Evolutionary conservation across 2,888 invertebrate genomes (phyloP).

Genomic region (Sarcophaga rosellei): DNA sequence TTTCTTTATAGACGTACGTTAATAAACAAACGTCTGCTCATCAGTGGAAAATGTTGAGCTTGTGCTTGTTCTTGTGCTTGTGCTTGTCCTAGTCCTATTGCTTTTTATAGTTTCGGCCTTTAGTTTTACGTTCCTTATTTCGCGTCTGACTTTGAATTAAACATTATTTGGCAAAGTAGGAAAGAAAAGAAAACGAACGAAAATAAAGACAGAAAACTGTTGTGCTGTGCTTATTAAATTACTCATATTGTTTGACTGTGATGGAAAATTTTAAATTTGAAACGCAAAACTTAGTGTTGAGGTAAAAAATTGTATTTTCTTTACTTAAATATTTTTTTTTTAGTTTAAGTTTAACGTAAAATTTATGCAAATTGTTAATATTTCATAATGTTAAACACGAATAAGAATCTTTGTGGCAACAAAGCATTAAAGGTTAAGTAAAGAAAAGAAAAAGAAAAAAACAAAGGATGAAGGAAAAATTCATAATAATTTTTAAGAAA

Average conservation of each 20-base stretch:
- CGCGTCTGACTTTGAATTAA: conserved; percentile 30
- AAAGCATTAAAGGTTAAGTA: background rate
- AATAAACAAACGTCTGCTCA: conserved; percentile 22
- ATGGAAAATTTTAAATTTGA: conserved; percentile 4
- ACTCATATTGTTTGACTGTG: conserved; percentile 2
- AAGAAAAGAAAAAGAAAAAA: background rate
- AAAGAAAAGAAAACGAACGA: no score
- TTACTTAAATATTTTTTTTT: background rate
- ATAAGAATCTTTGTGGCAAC: background rate
- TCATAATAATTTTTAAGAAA: no score
- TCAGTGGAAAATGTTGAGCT: background rate
- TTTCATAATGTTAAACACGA: background rate
- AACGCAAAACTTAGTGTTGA: background rate
- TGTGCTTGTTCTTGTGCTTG: no score
- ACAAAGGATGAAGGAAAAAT: background rate
- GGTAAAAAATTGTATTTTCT: no score
- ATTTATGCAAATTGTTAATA: background rate
- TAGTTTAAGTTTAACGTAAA: background rate
- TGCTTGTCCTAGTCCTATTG: background rate
- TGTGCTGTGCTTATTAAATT: conserved; percentile 19
- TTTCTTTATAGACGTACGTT: conserved; percentile 1
- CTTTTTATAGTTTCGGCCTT: background rate
- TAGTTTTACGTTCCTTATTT: background rate
- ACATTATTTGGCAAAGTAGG: conserved; percentile 14
- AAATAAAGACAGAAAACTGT: background rate